Evolutionary conservation across 1,140 invertebrate species (phyloP), one percentile per base, ranked within the genome.

Genomic region (Drosophila pseudoananassae): DNA sequence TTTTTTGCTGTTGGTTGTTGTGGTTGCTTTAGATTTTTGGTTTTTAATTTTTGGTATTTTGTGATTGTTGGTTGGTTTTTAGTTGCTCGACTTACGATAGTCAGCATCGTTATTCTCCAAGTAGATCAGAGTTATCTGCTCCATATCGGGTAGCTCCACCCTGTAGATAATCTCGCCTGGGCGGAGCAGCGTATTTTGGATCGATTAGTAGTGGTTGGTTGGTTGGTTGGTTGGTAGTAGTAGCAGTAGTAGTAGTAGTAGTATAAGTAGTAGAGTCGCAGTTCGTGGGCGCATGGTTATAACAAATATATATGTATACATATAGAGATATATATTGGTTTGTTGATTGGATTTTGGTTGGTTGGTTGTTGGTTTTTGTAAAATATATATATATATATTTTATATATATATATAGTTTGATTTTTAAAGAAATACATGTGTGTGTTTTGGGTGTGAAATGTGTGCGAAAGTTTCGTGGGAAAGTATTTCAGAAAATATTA

Each of bases 121-220:
- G 95, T 96, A 96, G 94, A 96, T 96, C 94, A 96, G 95, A 92
- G 96, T 96, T 93, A 96, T 96, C 94, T 96, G 95, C 94, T 96
- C 96, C 95, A 96, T 96, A 95, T 96, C 95, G 93, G 96, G 96
- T 94, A 96, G 95, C 94, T 96, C 95, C 94, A 96, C 96, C 93
- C 96, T 95, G 94, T 96, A 96, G 94, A 96, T 96, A 94, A 96
- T 96, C 95, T 96, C 96, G 93, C 94, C 94, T 96, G 88, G 4
- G 33, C 33, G 33, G 33, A 60, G 74, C 73, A 68, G 54, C 68
- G 61, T 49, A 20, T 76, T 71, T 75, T 20, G 43, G 43, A 17
- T 46, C 43, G 75, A 80, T 84, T 83, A 69, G 72, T 84, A 74
- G 74, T 76, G 36, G 74, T 81, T 65, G 53, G 43, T 58, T 71